phyloP scores from a whole-genome alignment of 2,888 invertebrate species.

The Brenthis ino region DNA sequence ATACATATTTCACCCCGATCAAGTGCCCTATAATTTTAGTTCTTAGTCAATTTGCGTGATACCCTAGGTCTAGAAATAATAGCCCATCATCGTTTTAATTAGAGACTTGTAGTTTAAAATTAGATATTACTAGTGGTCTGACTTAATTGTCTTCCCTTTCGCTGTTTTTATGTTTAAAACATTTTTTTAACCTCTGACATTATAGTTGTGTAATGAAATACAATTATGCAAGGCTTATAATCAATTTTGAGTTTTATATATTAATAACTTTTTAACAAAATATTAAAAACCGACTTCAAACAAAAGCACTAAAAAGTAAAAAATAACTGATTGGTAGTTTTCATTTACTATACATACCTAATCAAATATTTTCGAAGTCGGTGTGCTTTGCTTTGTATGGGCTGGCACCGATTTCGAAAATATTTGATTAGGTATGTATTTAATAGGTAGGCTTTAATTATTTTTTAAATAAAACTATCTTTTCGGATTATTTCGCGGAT shows the following conservation, averaged over 20 bases:
- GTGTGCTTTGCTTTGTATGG: no score
- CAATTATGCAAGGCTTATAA: constrained; percentile 10
- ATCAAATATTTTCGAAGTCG: no score
- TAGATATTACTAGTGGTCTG: constrained; percentile 31
- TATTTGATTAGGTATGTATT: no score
- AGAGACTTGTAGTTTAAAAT: constrained; percentile 30
- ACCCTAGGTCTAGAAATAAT: constrained; percentile 33
- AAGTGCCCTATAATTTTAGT: constrained; percentile 40
- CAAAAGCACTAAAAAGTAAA: no score
- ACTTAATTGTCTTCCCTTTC: constrained; percentile 18
- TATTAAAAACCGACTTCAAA: no score
- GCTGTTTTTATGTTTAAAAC: constrained; percentile 10
- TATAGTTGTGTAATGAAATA: constrained; percentile 12
- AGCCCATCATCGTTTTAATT: constrained; percentile 33
- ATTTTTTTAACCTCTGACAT: constrained; percentile 11
- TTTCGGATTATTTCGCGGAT: no score
- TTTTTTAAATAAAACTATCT: no score
- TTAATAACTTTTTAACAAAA: not conserved
- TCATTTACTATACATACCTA: no score
- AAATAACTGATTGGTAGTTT: no score
- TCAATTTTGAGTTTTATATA: constrained; percentile 6
- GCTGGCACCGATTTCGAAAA: no score
- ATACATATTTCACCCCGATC: constrained; percentile 41
- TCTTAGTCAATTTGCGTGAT: constrained; percentile 39
- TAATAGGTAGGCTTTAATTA: no score